Conservation (phyloP, 1,140 invertebrate genomes). For the Holcopasites calliopsidis region DNA sequence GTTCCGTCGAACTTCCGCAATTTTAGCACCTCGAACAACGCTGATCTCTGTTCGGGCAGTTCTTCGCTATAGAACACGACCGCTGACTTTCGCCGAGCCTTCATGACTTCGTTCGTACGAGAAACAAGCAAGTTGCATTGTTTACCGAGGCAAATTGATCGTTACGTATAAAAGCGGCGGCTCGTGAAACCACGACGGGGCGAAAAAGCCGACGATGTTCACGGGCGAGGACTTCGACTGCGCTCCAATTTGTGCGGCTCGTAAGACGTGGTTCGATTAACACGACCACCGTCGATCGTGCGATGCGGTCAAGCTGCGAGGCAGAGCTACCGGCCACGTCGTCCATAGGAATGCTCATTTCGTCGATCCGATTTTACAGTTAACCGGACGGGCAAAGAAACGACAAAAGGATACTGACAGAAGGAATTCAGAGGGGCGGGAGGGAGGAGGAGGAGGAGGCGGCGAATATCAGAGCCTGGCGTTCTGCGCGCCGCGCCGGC, state of each 20-base stretch:
- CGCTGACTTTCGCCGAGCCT: background rate
- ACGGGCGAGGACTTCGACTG: too few relatives aligned
- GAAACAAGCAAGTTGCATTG: background rate
- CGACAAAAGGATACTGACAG: slow-evolving; percentile 25
- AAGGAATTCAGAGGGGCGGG: slow-evolving; percentile 30
- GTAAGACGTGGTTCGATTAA: background rate
- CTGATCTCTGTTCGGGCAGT: background rate
- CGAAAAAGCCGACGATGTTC: too few relatives aligned
- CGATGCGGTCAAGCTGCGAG: background rate
- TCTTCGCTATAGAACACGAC: background rate
- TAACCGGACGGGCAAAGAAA: slow-evolving; percentile 16
- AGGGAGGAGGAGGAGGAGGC: too few relatives aligned
- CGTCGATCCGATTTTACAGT: slow-evolving; percentile 34
- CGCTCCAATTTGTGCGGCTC: background rate
- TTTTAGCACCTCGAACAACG: too few relatives aligned
- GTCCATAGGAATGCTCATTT: slow-evolving; percentile 4
- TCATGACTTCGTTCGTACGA: background rate
- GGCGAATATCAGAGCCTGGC: slow-evolving; percentile 17
- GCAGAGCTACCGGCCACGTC: background rate
- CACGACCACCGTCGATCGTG: background rate
- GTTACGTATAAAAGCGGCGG: background rate
- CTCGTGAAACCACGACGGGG: too few relatives aligned
- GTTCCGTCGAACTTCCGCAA: background rate
- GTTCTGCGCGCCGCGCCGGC: slow-evolving; percentile 29
- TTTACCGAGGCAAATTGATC: background rate